Evolutionary conservation across 64 coral and sea anemone genomes (phyloP), one percentile per base, ranked within the genome.

Genomic region (Catalaphyllia jardinei): DNA sequence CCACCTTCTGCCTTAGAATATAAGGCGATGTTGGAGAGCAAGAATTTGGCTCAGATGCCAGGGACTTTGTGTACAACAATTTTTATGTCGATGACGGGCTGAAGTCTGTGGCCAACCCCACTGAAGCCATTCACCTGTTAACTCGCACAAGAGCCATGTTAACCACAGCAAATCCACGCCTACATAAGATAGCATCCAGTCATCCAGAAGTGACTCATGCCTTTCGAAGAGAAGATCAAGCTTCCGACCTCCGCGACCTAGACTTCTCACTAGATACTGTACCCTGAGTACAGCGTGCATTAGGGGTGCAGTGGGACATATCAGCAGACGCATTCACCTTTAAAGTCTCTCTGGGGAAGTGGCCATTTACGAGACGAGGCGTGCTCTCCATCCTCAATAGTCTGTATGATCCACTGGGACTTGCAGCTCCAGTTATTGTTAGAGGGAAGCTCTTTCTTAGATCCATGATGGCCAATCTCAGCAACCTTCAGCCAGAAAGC

Each of bases 311-410:
- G 9, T 82, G 61, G 79, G 79, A 82, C 75, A 0, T 51, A 24
- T 9, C 15, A 52, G 3, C 15, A 22, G 75, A 77, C 16, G 75
- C 75, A 19, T 77, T 77, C 75, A 77, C 75, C 35, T 20, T 77
- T n/a, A 4, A 33, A 28, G 90, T 92, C 18, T 39, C 90, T 3
- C 0, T 4, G 20, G 80, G 60, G 19, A 61, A 59, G 3, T 89
- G 82, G 64, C 94, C 94, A 19, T 96, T 93, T 75, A 90, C 94
- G 72, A 78, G 87, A 62, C 76, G 94, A 87, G 94, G 94, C 11
- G 94, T 93, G 9, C 64, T 96, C 11, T 92, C 91, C 4, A 24
- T 77, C 59, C 67, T 89, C n/a, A 93, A 96, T 82, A 88, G 83
- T 39, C 49, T 87, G 18, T 96, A 90, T 31, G 91, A 96, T 39